Evolutionary conservation across 2,888 invertebrate species (phyloP).

Genomic region (Torymus aiolomorphi): DNA sequence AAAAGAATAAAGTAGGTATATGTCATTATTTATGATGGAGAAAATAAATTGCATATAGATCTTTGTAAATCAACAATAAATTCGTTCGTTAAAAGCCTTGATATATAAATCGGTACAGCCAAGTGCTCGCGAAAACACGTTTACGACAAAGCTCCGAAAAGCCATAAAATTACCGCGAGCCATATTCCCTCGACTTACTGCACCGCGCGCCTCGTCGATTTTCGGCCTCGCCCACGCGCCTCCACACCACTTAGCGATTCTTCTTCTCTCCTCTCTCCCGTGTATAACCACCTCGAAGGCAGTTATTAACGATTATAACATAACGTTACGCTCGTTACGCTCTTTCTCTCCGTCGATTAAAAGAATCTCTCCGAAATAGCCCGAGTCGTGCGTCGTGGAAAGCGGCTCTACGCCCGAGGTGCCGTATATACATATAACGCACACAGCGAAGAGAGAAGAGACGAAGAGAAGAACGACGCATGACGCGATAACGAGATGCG

Average conservation of each 20-base stretch:
- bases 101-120: no score
- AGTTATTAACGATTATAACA: constrained; percentile 37
- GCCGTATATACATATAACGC: constrained; percentile 1
- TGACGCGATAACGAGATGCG: constrained; percentile 51
- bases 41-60: no score
- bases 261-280: background rate
- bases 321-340: background rate
- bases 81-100: no score
- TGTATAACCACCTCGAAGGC: background rate
- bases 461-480: constrained; percentile 8
- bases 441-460: background rate
- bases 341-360: constrained; percentile 8
- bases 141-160: no score
- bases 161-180: no score
- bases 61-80: no score
- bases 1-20: no score
- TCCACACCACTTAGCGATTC: constrained; percentile 3
- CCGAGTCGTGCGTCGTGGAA: background rate
- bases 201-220: constrained; percentile 3
- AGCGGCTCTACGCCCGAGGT: background rate
- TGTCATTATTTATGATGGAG: no score
- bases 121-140: no score
- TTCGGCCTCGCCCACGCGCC: constrained; percentile 26
- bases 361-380: constrained; percentile 23
- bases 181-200: background rate